phyloP scores from a whole-genome alignment of 2,888 invertebrate species.

The Synanthedon andrenaeformis region DNA sequence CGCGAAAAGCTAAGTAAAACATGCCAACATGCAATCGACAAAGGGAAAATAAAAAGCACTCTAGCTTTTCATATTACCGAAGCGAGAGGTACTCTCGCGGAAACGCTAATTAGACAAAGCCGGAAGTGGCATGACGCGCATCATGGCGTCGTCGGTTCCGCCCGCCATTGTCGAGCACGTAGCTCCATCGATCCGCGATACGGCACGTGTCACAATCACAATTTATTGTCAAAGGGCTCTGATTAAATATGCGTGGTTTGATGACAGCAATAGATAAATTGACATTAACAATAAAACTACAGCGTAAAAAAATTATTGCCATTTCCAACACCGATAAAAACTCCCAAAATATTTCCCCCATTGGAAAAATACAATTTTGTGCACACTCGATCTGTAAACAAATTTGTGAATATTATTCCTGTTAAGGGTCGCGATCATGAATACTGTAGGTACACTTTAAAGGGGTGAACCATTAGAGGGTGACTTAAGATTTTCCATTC shows the following conservation, averaged over 20 bases:
- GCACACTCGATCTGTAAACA: conserved; percentile 57
- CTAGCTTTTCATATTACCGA: neutral
- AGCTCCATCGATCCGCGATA: conserved; percentile 12
- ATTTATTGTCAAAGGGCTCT: neutral
- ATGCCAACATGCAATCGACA: neutral
- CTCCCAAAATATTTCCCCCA: conserved; percentile 4
- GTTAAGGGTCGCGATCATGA: conserved; percentile 36
- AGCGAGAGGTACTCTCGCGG: neutral
- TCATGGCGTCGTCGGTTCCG: conserved; percentile 16
- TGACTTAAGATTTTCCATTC: conserved; percentile 53
- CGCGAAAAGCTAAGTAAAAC: no score
- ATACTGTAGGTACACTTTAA: conserved; percentile 29
- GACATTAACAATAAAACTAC: no score
- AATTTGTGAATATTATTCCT: conserved; percentile 65
- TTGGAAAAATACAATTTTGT: neutral
- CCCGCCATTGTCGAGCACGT: conserved; percentile 10
- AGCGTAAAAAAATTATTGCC: no score
- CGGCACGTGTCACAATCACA: conserved; percentile 6
- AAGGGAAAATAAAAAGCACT: neutral
- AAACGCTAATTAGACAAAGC: conserved; percentile 16
- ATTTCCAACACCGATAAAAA: no score
- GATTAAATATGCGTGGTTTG: no score
- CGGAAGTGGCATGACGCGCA: conserved; percentile 9
- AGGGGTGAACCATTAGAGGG: conserved; percentile 46
- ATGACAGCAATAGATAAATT: no score